Conservation (phyloP, 2,797 vertebrate genomes). For the Anas flavirostris region DNA sequence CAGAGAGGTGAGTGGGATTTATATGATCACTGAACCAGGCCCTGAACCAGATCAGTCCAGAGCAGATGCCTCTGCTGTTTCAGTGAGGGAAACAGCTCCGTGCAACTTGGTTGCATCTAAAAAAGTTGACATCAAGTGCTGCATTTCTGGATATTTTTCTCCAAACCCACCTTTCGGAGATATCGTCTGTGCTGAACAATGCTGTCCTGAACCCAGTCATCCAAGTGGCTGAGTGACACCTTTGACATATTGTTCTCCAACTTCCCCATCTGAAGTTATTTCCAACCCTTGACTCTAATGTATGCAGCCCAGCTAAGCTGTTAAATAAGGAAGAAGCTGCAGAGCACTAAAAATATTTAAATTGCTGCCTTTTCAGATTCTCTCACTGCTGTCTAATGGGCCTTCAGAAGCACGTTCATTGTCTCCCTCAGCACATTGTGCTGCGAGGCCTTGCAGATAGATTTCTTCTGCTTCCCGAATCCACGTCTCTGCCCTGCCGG, state of each 20-base stretch:
- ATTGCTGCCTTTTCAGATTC: neutral
- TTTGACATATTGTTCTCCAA: neutral
- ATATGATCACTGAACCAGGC: too few species aligned
- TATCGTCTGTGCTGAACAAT: neutral
- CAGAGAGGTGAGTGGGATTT: neutral
- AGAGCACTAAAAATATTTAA: neutral
- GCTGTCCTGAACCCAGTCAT: neutral
- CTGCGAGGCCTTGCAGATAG: neutral
- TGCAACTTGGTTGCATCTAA: neutral
- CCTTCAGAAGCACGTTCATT: neutral
- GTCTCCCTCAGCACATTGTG: neutral
- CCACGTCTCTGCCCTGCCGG: neutral
- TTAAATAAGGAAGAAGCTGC: neutral
- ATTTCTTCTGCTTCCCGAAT: neutral
- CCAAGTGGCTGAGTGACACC: fast-evolving
- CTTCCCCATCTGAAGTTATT: neutral
- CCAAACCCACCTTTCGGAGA: neutral
- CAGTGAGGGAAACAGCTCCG: neutral
- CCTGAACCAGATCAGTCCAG: neutral
- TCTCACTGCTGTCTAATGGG: neutral
- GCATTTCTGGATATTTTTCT: neutral
- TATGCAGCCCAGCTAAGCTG: neutral
- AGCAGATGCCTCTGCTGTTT: neutral
- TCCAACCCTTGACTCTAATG: neutral
- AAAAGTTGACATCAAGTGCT: neutral